Base-by-base conservation (phyloP, 23 tunicate genomes). In the Styela plicata region DNA sequence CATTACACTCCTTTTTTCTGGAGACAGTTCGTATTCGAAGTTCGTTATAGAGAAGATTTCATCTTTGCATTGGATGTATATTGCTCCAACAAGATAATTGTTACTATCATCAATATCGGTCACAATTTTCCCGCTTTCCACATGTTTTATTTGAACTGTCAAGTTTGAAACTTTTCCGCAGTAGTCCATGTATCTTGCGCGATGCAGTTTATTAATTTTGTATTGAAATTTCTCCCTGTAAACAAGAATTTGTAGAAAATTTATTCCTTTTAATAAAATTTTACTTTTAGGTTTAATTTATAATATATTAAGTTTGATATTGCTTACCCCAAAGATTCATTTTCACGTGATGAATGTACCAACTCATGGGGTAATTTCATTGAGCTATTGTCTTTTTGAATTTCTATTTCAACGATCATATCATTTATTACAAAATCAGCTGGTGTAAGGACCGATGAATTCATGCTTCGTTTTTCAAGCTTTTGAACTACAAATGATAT, bases 1-100 rank as follows among this genome's bases (percentile, higher is more conserved):
- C 13, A 5, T 13, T 44, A 44, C 57, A 44, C 7, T 44, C 57
- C 57, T 29, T 25, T 22, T 67, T 22, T 67, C 31, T 22, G 71
- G 31, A 29, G 22, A 18, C 22, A 67, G 31, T 29, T 19, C 13
- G 22, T 67, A 67, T 17, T 1, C 71, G 22, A 67, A 67, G 22
- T 29, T 22, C 18, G 31, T 67, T 1, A 29, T 17, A 16, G 31
- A 25, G 16, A 29, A 27, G 0, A 18, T 0, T 27, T 27, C 71
- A 18, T 67, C 71, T 19, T 21, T 21, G 31, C 71, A 67, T 25
- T 67, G 71, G 22, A 67, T 67, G 71, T 25, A 67, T 67, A 22
- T 18, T 22, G 19, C 18, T 22, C 31, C 22, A 16, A 1, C 24
- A 18, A 24, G 17, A 17, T 67, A 25, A 29, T 67, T 22, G 22